phyloP scores from a whole-genome alignment of 2,888 invertebrate genomes.

The Carcina quercana region DNA sequence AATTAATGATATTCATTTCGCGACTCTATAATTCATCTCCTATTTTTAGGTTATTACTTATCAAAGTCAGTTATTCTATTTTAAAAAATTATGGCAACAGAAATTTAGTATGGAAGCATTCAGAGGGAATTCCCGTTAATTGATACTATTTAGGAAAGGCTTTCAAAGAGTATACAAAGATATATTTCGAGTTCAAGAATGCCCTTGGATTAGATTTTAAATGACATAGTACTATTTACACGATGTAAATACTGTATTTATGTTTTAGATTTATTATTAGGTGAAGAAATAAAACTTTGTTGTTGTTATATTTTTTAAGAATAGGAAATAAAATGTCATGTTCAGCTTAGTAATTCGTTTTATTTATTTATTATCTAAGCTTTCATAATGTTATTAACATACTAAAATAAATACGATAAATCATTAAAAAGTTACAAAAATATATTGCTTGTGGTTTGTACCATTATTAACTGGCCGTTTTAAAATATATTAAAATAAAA shows the following conservation, averaged over 20 bases:
- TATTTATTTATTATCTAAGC: not conserved
- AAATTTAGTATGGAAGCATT: no score
- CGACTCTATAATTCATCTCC: no score
- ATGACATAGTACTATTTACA: slow-evolving; percentile 17
- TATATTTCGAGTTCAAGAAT: slow-evolving; percentile 62
- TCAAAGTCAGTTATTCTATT: no score
- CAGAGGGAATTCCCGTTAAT: no score
- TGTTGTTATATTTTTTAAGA: slow-evolving; percentile 4
- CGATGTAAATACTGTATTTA: slow-evolving; percentile 7
- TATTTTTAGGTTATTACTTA: no score
- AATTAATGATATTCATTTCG: no score
- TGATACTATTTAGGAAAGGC: slow-evolving; percentile 22
- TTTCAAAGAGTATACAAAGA: slow-evolving; percentile 60
- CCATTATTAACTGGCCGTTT: not conserved
- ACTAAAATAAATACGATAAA: not conserved
- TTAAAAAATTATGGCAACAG: no score
- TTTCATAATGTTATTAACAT: not conserved
- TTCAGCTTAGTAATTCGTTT: not conserved
- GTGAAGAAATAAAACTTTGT: not conserved
- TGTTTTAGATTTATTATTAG: not conserved
- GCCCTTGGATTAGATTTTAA: slow-evolving; percentile 24
- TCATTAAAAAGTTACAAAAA: not conserved
- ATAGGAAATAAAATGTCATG: slow-evolving; percentile 10
- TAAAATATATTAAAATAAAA: not conserved
- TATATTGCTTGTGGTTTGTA: not conserved